phyloP scores from a whole-genome alignment of 2,113 vertebrate species.

The Pitta sordida region DNA sequence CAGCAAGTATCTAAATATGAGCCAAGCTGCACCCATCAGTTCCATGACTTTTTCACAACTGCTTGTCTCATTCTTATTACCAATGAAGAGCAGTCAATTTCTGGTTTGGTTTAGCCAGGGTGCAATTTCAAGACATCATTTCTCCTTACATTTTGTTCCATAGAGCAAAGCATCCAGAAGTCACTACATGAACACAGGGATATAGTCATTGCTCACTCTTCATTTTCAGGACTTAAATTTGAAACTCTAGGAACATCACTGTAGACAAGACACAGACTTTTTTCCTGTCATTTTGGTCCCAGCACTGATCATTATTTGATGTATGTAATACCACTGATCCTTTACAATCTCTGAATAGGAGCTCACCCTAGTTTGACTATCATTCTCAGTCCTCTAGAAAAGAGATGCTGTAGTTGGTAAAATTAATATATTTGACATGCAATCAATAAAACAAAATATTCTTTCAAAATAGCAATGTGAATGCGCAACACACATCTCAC shows the following conservation, averaged over 20 bases:
- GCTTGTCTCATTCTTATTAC: not conserved
- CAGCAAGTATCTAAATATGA: not conserved
- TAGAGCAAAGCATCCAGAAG: not conserved
- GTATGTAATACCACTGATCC: not conserved
- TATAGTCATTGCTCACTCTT: rapidly evolving
- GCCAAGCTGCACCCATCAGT: not conserved
- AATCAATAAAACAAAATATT: not conserved
- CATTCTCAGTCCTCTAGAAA: not conserved
- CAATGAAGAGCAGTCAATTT: not conserved
- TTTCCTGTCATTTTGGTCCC: not conserved
- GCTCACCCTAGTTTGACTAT: not conserved
- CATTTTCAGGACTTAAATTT: not conserved
- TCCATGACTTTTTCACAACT: not conserved
- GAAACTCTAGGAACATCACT: not conserved
- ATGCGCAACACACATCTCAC: not conserved
- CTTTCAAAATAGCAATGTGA: not conserved
- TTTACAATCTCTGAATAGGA: not conserved
- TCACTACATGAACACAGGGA: not conserved
- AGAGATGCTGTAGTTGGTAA: not conserved
- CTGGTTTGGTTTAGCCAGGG: not conserved
- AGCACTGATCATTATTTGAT: not conserved
- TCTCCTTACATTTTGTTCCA: not conserved
- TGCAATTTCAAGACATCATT: not conserved
- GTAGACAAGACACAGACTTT: not conserved
- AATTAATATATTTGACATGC: not conserved